Base-by-base conservation (phyloP, 1,140 invertebrate genomes). In the Lamellibrachia luymesi region DNA sequence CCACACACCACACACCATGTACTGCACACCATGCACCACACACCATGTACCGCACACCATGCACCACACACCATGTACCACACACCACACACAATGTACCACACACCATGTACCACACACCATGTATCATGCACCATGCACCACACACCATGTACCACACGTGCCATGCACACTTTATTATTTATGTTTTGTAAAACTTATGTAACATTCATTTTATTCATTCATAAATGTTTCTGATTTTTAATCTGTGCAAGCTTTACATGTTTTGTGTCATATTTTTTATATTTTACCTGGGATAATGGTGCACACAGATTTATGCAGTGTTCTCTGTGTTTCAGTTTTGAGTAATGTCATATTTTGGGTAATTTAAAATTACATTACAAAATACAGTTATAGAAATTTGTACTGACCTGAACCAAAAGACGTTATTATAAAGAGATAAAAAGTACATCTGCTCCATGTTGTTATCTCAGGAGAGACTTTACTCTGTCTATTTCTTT, bases 391-490 rank as follows among this genome's bases (percentile, higher is more conserved):
- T 17, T 80, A 22, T 80, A 80, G 64, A 80, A 80, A 2, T 80
- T 80, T 80, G 64, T 22, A 80, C 64, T 17, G 64, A 80, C 4
- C 64, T 17, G 17, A 17, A 56, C 38, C 38, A 56, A 56, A 80
- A 17, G 64, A 80, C 13, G 2, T 22, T 80, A 22, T 17, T 80
- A 17, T 22, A 22, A 17, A 22, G 8, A 80, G 2, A 80, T 22
- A 80, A 22, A 80, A 22, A 10, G 8, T 80, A 80, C 4, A 4
- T 80, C 25, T 80, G 93, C 38, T 38, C 38, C 64, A 13, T 92
- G 92, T 49, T 92, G 52, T 93, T 94, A 94, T 64, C 38, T 92
- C 90, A 52, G 93, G 51, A 27, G 22, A 91, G 10, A 91, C 91
- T 56, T 56, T 49, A 50, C 8, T 51, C 27, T 80, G 22, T 92